Conservation (phyloP, 2,797 vertebrate species). For the Fistularia tabacaria region DNA sequence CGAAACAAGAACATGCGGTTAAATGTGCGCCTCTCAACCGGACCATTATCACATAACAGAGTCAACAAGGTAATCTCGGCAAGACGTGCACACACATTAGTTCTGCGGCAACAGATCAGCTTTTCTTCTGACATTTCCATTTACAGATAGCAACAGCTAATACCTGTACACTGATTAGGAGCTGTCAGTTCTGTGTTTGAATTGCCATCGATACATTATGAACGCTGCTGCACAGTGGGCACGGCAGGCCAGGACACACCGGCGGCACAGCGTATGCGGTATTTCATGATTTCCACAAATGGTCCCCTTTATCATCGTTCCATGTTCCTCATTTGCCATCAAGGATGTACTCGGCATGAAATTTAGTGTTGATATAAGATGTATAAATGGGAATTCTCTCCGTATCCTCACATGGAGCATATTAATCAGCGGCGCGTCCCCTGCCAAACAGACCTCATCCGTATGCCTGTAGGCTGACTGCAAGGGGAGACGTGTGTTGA, state of each 20-base stretch:
- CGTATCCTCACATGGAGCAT: conserved; percentile 55
- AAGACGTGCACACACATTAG: conserved; percentile 12
- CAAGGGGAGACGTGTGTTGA: conserved; percentile 56
- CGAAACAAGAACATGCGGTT: conserved; percentile 4
- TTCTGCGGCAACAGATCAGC: conserved; percentile 25
- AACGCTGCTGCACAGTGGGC: conserved; percentile 37
- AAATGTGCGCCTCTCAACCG: conserved; percentile 15
- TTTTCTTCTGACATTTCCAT: conserved; percentile 69
- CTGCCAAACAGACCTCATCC: conserved; percentile 64
- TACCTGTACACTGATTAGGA: conserved; percentile 70
- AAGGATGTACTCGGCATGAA: conserved; percentile 48
- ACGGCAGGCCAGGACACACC: conserved; percentile 40
- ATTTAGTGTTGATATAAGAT: conserved; percentile 60
- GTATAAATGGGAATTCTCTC: conserved; percentile 67
- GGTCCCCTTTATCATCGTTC: conserved; percentile 50
- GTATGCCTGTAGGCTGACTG: conserved; percentile 71
- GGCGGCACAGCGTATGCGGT: conserved; percentile 16
- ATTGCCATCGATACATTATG: conserved; percentile 67
- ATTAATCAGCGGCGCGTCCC: conserved; percentile 64
- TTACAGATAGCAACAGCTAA: conserved; percentile 74
- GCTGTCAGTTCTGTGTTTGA: conserved; percentile 72
- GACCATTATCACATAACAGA: conserved; percentile 17
- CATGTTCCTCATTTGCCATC: conserved; percentile 50
- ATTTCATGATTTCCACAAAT: conserved; percentile 41
- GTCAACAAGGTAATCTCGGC: conserved; percentile 15